These are phyloP conservation scores for Speoplatyrhinus poulsoni DNA, from an alignment of 2,113 vertebrate genomes.

Conservation along the genomic window DNA sequence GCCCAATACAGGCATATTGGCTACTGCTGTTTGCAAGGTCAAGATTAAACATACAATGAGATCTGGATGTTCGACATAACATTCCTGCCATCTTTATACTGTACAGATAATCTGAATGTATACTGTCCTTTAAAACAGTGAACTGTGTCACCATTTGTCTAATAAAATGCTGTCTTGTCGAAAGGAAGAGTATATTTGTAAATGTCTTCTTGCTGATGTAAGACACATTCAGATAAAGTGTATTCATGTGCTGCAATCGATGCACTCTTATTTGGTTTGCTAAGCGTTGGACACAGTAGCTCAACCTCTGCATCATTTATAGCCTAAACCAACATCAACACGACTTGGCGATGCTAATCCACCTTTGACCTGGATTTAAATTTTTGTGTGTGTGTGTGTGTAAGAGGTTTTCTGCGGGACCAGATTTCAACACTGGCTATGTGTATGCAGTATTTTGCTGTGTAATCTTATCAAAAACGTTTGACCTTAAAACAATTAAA, in stretches of 20 bases:
- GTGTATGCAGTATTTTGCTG: no score
- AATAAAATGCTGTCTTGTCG: slow-evolving; percentile 68
- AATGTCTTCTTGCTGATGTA: slow-evolving; percentile 23
- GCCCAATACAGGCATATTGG: slow-evolving; percentile 14
- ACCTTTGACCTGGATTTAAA: background rate
- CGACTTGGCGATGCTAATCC: background rate
- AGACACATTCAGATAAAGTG: slow-evolving; percentile 6
- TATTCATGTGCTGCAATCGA: background rate
- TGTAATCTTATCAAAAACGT: no score
- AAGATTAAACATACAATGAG: background rate
- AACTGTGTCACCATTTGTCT: slow-evolving; percentile 71
- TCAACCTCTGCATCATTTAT: background rate
- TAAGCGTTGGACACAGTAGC: background rate
- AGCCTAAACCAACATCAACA: background rate
- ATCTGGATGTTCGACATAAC: slow-evolving; percentile 53
- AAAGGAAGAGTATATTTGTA: slow-evolving; percentile 25
- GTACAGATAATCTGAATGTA: slow-evolving; percentile 76
- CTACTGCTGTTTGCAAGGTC: background rate
- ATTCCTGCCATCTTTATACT: slow-evolving; percentile 59
- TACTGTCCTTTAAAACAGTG: slow-evolving; percentile 67
- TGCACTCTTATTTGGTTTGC: background rate
- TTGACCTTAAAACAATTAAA: slow-evolving; percentile 2
- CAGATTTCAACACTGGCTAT: background rate
- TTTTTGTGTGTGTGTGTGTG: no score
- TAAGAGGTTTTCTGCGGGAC: slow-evolving; percentile 3